Conservation (phyloP, 2,888 invertebrate species). For the Chrysolina oricalcia region DNA sequence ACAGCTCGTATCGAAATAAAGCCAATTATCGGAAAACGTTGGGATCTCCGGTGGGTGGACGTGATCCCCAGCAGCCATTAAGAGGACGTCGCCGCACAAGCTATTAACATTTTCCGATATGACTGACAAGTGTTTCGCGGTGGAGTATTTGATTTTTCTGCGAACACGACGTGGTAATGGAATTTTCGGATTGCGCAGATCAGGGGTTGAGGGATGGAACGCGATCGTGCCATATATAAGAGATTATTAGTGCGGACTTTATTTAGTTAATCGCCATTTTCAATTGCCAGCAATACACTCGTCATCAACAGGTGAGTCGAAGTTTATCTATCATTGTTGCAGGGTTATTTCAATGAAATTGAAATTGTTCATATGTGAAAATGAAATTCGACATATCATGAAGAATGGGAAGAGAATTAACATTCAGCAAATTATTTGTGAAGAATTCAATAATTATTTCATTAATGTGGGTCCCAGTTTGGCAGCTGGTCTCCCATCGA, state of each 20-base stretch:
- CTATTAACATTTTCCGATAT: constrained; percentile 40
- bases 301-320: constrained; percentile 1
- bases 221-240: constrained; percentile 52
- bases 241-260: constrained; percentile 42
- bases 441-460: too few species aligned
- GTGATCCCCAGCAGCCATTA: not conserved
- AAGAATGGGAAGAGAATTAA: too few species aligned
- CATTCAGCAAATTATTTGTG: too few species aligned
- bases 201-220: constrained; percentile 49
- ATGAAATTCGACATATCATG: too few species aligned
- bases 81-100: constrained; percentile 18
- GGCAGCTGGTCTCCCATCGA: too few species aligned
- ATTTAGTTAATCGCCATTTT: constrained; percentile 38
- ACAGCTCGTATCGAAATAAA: not conserved
- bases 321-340: not conserved
- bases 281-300: constrained; percentile 13
- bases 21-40: not conserved
- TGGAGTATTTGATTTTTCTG: constrained; percentile 40
- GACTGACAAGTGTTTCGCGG: constrained; percentile 54
- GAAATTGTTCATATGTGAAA: too few species aligned
- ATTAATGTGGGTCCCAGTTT: too few species aligned
- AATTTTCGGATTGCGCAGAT: constrained; percentile 56
- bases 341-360: not conserved
- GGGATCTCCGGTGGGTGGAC: not conserved
- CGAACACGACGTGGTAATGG: constrained; percentile 54